Evolutionary conservation across 2,888 invertebrate genomes (phyloP), one percentile per base, ranked within the genome.

Genomic region (Troilus luridus): DNA sequence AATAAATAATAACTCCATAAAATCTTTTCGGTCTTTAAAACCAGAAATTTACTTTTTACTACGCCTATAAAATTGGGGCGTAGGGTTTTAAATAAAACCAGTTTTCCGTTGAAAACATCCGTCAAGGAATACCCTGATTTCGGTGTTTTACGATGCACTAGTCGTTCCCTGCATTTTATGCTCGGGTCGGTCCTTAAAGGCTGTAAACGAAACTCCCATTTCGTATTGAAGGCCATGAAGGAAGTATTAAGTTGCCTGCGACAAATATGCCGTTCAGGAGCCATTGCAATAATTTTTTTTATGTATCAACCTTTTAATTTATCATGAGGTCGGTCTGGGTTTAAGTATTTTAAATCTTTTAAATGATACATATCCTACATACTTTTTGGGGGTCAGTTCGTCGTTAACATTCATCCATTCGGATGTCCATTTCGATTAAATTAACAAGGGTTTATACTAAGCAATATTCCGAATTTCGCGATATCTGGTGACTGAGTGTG

Each of bases 151-250:
- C 85, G 85, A 85, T 56, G 56, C 85, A 85, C 56, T 85, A 58
- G 85, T 58, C 85, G 85, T 85, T 85, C 85, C 85, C 0, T 14
- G 85, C 56, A 85, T 85, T 85, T 85, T 85, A 85, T 85, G 56
- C 85, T 56, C 56, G 85, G 85, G 56, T 85, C 85, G 85, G 85
- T 85, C 85, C 85, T 85, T 85, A 85, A 85, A 85, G 56, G 85
- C 85, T 85, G 85, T 85, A 85, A 85, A 85, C 56, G 85, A 85
- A 85, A 85, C 85, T 85, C 85, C 85, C 85, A 85, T 85, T 85
- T n/a, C 85, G 85, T 85, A 85, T 85, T 85, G 41, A 58, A 85
- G 85, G 56, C 85, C 54, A 85, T 56, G 85, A 85, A 85, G 56
- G 85, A 85, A 85, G 85, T 85, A 85, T 85, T 85, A 85, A 85